Evolutionary conservation across 2,888 invertebrate species (phyloP).

Genomic region (Sabatieria punctata): DNA sequence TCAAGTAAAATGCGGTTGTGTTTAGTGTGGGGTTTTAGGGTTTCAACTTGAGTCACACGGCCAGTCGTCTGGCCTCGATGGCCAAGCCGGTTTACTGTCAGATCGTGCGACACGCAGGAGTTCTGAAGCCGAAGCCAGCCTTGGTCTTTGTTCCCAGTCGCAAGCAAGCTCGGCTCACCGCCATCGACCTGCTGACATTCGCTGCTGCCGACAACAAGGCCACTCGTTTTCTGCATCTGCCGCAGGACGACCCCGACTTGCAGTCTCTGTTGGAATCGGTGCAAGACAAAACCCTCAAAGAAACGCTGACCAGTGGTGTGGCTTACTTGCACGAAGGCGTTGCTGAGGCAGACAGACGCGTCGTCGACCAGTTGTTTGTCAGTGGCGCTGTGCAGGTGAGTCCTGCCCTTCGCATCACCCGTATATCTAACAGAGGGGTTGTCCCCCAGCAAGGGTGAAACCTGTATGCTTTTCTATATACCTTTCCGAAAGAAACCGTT

Average conservation of each 20-base stretch:
- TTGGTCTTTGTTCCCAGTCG: slow-evolving; percentile 63
- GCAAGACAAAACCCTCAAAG: slow-evolving; percentile 69
- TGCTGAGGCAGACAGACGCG: slow-evolving; percentile 58
- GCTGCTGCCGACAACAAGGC: slow-evolving; percentile 74
- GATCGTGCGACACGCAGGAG: slow-evolving; percentile 54
- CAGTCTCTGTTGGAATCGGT: slow-evolving; percentile 9
- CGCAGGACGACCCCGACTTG: slow-evolving; percentile 23
- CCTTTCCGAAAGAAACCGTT: too few species aligned
- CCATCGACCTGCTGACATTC: slow-evolving; percentile 82
- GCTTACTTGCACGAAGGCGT: slow-evolving; percentile 94
- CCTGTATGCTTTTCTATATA: too few species aligned
- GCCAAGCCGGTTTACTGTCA: slow-evolving; percentile 91
- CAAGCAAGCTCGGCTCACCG: slow-evolving; percentile 48
- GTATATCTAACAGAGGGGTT: too few species aligned
- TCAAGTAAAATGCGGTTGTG: too few species aligned
- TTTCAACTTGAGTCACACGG: slow-evolving; percentile 92
- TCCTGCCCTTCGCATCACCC: too few species aligned
- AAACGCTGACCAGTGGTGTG: slow-evolving; percentile 81
- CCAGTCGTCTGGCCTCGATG: slow-evolving; percentile 88
- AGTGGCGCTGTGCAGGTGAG: slow-evolving; percentile 58
- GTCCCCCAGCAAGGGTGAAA: too few species aligned
- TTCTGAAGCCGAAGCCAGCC: slow-evolving; percentile 51
- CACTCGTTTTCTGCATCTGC: slow-evolving; percentile 60
- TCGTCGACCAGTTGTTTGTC: slow-evolving; percentile 82
- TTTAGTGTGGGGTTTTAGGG: too few species aligned